phyloP scores from a whole-genome alignment of 2,888 invertebrate genomes.

The Drosophila quinaria region DNA sequence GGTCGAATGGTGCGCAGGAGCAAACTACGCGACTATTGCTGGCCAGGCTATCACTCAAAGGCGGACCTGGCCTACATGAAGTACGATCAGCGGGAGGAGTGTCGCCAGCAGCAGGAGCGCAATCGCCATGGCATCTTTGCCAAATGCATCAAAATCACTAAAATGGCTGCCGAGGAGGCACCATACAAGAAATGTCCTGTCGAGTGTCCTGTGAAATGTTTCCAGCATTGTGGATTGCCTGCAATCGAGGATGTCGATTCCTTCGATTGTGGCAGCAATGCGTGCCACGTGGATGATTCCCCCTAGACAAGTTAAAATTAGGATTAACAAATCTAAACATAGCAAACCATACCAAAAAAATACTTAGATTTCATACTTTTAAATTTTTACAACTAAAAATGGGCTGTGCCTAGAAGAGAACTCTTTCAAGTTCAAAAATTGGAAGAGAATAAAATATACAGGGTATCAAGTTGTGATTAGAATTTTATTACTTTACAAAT shows the following conservation, averaged over 20 bases:
- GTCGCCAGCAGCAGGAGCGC: background rate
- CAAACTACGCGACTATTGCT: constrained; percentile 17
- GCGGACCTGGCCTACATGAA: constrained; percentile 8
- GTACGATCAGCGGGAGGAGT: constrained; percentile 14
- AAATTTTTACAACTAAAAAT: background rate
- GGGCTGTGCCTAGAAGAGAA: too few relatives aligned
- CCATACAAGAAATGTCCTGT: constrained; percentile 34
- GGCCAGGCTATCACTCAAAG: constrained; percentile 22
- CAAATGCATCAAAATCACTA: constrained; percentile 51
- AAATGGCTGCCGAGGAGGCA: constrained; percentile 48
- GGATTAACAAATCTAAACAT: background rate
- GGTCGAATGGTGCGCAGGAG: constrained; percentile 16
- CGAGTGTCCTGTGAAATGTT: constrained; percentile 32
- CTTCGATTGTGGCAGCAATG: constrained; percentile 3
- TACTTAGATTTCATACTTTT: background rate
- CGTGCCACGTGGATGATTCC: background rate
- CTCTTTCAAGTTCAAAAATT: too few relatives aligned
- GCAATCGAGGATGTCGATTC: constrained; percentile 3
- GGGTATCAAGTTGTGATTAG: background rate
- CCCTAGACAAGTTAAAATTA: background rate
- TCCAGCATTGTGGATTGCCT: constrained; percentile 25
- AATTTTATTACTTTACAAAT: background rate
- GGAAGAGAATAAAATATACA: background rate
- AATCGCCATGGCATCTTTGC: constrained; percentile 35
- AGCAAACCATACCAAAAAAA: background rate